Conservation (phyloP, 1,140 invertebrate genomes). For the Lysiphlebus fabarum region DNA sequence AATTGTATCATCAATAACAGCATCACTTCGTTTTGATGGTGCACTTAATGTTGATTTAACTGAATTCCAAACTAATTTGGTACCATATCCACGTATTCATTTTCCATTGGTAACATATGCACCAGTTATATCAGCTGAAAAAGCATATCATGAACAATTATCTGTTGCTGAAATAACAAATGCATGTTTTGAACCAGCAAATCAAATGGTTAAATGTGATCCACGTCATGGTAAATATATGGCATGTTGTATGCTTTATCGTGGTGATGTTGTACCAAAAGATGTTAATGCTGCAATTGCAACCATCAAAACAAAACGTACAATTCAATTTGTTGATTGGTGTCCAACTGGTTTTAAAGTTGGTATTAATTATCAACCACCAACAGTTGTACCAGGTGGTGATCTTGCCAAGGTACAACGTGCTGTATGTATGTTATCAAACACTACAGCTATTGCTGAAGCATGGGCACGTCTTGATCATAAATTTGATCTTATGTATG, state of each 20-base stretch:
- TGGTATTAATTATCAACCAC: constrained; percentile 24
- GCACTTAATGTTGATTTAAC: constrained; percentile 28
- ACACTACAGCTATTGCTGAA: constrained; percentile 22
- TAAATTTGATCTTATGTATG: constrained; percentile 25
- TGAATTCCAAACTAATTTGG: constrained; percentile 25
- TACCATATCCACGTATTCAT: constrained; percentile 22
- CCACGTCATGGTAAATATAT: constrained; percentile 47
- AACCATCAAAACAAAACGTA: constrained; percentile 22
- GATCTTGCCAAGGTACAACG: constrained; percentile 24
- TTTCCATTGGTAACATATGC: constrained; percentile 57
- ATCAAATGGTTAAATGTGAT: constrained; percentile 66
- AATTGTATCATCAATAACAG: constrained; percentile 63
- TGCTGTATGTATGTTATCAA: constrained; percentile 24
- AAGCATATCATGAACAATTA: constrained; percentile 43
- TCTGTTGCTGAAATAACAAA: constrained; percentile 25
- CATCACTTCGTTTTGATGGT: constrained; percentile 52
- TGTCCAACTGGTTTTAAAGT: constrained; percentile 25
- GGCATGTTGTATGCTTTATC: constrained; percentile 64
- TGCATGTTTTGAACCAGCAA: constrained; percentile 66
- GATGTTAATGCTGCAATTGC: constrained; percentile 55
- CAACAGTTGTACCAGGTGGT: constrained; percentile 23
- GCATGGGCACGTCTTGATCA: constrained; percentile 25
- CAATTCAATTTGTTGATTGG: constrained; percentile 24
- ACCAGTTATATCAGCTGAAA: constrained; percentile 58
- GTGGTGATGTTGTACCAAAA: constrained; percentile 64